Conservation (phyloP, 2,797 vertebrate genomes). For the Phoebastria nigripes region DNA sequence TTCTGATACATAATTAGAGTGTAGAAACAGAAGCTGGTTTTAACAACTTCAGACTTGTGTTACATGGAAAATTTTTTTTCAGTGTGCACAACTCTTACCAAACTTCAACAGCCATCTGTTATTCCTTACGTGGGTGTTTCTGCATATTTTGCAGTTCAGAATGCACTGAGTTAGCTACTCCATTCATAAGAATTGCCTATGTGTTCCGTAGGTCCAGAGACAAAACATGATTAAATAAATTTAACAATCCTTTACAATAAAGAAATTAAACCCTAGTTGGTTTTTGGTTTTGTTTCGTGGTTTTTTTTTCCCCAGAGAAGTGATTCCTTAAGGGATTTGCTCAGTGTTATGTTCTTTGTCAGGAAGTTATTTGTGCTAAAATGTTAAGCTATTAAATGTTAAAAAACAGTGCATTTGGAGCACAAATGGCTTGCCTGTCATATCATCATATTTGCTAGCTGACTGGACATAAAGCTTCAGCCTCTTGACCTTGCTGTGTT, state of each 20-base stretch:
- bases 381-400: not conserved
- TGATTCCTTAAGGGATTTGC: not conserved
- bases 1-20: not conserved
- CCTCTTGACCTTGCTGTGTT: not conserved
- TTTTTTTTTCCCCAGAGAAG: not conserved
- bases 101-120: not conserved
- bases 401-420: not conserved
- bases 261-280: not conserved
- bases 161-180: not conserved
- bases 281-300: not conserved
- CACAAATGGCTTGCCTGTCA: not conserved
- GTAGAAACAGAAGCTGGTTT: not conserved
- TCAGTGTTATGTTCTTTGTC: not conserved
- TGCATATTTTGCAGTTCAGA: not conserved
- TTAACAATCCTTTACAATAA: not conserved
- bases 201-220: not conserved
- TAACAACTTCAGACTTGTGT: not conserved
- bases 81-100: not conserved
- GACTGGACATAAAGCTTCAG: not conserved
- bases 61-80: not conserved
- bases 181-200: not conserved
- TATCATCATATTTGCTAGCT: not conserved
- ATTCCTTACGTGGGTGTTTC: not conserved
- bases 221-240: not conserved
- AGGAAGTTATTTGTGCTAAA: not conserved